phyloP scores from a whole-genome alignment of 2,797 vertebrate species.

The Mus spretus region DNA sequence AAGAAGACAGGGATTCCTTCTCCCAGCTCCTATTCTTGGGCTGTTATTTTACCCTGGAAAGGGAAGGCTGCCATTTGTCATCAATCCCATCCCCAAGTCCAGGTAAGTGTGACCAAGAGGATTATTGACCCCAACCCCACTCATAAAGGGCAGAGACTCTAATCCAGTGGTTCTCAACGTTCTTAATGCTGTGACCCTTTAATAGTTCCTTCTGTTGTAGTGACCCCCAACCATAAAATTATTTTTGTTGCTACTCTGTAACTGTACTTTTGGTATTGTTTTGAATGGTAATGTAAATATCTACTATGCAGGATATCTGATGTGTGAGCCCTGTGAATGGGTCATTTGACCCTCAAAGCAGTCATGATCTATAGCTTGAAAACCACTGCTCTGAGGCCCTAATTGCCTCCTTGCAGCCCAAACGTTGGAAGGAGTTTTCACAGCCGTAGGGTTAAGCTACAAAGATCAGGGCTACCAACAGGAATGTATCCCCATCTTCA shows the following conservation, averaged over 20 bases:
- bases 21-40: conserved; percentile 41
- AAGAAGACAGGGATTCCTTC: conserved; percentile 5
- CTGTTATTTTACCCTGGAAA: conserved; percentile 54
- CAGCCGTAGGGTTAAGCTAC: background rate
- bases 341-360: background rate
- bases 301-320: background rate
- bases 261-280: background rate
- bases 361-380: background rate
- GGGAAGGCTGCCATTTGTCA: conserved; percentile 46
- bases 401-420: background rate
- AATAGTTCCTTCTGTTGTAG: background rate
- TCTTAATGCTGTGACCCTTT: background rate
- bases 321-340: background rate
- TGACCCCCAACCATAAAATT: background rate
- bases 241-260: background rate
- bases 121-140: background rate
- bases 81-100: background rate
- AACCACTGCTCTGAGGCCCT: background rate
- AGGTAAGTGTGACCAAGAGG: conserved; percentile 21
- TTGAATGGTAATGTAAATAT: background rate
- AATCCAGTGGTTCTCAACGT: background rate
- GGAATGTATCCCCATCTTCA: background rate
- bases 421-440: background rate
- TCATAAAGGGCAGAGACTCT: conserved; percentile 24
- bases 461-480: background rate